Base-by-base conservation (phyloP, 2,113 vertebrate species). In the Chaetura pelagica region DNA sequence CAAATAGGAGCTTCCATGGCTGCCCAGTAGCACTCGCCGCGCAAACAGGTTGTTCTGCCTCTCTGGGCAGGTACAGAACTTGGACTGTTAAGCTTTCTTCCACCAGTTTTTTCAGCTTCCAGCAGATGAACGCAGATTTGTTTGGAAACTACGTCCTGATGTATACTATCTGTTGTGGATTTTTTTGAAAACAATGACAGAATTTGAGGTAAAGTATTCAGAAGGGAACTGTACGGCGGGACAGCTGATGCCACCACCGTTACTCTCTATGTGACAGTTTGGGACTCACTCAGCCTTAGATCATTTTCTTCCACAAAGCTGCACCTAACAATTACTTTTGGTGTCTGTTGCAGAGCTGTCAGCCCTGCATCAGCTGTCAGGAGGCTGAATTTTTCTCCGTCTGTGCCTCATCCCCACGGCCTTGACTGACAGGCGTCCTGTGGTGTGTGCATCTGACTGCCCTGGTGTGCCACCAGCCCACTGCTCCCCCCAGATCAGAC, bases 321-420 rank as follows among this genome's bases (percentile, higher is more conserved):
- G 83, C 92, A 96, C 74, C 81, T 89, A 84, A 64, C 95, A 95
- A 96, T 93, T 95, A 89, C 87, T 94, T 92, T 84, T 75, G 57
- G 90, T 96, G 86, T 87, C 83, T 90, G 61, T 73, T 61, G 76
- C 77, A 40, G 82, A 91, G 78, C 89, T 96, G 95, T 95, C 96
- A 97, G 93, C 82, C 72, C 71, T 0, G 0, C 69, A 84, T 96
- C 91, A 93, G 74, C 91, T 96, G 88, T 95, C 94, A 95, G 81
- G 68, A 92, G 84, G 69, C 57, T 97, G 76, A 96, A 89, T 94
- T 95, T 91, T 74, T 15, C 74, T 94, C 87, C 12, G 30, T 84
- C 84, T 84, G 93, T 84, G 91, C 89, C 68, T 94, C 73, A 78
- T 76, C 78, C 63, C 90, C 62, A 22, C 8, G 21, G 32, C 48